Evolutionary conservation across 2,797 vertebrate species (phyloP).

Genomic region (Smutsia gigantea): DNA sequence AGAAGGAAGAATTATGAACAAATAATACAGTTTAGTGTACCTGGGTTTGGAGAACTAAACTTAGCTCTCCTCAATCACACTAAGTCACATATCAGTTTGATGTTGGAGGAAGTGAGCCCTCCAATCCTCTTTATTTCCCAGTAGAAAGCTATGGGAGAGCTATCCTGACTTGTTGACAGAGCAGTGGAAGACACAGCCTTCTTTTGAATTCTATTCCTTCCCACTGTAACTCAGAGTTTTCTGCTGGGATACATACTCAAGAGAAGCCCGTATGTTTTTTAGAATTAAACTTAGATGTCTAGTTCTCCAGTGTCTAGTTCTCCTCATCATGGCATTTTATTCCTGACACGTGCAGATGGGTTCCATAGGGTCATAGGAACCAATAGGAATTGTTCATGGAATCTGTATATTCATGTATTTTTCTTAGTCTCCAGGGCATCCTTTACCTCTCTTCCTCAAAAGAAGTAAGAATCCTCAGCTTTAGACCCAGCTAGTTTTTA

Average conservation of each 20-base stretch:
- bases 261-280: not conserved
- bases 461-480: not conserved
- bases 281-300: too few relatives aligned
- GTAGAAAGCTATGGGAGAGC: not conserved
- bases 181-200: not conserved
- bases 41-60: not conserved
- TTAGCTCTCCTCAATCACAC: not conserved
- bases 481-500: not conserved
- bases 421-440: not conserved
- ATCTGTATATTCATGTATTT: not conserved
- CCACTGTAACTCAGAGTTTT: conserved; percentile 19
- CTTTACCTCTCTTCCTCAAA: not conserved
- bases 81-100: not conserved
- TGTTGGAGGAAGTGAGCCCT: conserved; percentile 29
- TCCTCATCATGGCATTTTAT: not conserved
- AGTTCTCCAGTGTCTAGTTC: not conserved
- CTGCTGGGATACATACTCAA: conserved; percentile 20
- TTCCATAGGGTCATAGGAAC: not conserved
- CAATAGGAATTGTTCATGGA: not conserved
- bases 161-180: not conserved
- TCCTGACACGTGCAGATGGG: not conserved
- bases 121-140: not conserved
- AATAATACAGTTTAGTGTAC: not conserved
- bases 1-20: not conserved
- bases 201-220: not conserved